Conservation (phyloP, 2,888 invertebrate species). For the Craniophora ligustri region DNA sequence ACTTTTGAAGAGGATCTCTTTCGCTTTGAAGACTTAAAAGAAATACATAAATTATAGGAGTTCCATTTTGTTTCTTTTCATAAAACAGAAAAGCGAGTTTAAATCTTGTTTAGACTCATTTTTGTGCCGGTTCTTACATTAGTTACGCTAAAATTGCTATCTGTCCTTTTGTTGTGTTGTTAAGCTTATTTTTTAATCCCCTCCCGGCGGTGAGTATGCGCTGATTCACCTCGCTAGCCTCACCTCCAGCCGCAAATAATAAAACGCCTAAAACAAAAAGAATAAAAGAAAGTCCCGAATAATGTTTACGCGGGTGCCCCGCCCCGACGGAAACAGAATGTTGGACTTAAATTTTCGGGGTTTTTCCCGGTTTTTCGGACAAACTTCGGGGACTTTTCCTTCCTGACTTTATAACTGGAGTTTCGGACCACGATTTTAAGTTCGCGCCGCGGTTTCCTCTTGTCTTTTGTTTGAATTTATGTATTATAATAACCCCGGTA, state of each 20-base stretch:
- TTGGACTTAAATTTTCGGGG: conserved; percentile 78
- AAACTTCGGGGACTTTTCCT: conserved; percentile 79
- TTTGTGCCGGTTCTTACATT: conserved; percentile 62
- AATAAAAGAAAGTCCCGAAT: conserved; percentile 82
- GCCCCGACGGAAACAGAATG: conserved; percentile 78
- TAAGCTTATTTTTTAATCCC: conserved; percentile 55
- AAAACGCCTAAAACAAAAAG: conserved; percentile 81
- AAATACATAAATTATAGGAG: conserved; percentile 76
- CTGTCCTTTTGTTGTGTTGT: conserved; percentile 54
- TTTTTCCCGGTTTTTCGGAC: conserved; percentile 77
- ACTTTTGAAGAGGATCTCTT: conserved; percentile 71
- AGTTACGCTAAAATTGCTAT: conserved; percentile 59
- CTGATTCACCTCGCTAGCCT: conserved; percentile 54
- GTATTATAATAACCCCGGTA: conserved; percentile 73
- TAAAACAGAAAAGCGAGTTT: conserved; percentile 74
- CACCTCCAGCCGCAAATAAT: conserved; percentile 76
- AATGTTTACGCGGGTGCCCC: conserved; percentile 79
- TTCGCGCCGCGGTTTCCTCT: conserved; percentile 74
- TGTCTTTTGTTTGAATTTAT: conserved; percentile 77
- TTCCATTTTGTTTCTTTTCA: conserved; percentile 76
- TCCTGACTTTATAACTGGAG: conserved; percentile 80
- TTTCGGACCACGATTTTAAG: conserved; percentile 77
- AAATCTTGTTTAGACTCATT: conserved; percentile 78
- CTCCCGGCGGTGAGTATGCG: conserved; percentile 32
- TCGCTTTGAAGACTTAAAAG: conserved; percentile 62